phyloP scores from a whole-genome alignment of 1,140 invertebrate species.

The Zaprionus gabonicus region DNA sequence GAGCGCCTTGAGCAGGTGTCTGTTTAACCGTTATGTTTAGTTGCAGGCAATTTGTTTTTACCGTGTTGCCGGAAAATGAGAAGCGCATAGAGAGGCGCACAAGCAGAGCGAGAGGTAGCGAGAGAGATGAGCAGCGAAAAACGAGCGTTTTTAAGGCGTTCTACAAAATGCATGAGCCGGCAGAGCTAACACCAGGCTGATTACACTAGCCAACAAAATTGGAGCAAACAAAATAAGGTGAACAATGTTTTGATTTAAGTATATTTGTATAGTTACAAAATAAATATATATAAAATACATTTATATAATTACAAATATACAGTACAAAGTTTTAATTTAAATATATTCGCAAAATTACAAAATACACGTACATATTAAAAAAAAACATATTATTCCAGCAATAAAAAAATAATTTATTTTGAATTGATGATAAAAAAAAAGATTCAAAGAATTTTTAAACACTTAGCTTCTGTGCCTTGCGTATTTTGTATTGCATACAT shows the following conservation, averaged over 20 bases:
- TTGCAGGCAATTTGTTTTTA: slow-evolving; percentile 80
- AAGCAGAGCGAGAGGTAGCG: not conserved
- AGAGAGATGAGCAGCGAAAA: slow-evolving; percentile 6
- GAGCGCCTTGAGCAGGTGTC: slow-evolving; percentile 77
- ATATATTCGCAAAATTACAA: no score
- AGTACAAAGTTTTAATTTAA: no score
- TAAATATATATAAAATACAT: no score
- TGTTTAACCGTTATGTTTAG: slow-evolving; percentile 82
- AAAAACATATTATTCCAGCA: no score
- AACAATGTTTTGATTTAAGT: not conserved
- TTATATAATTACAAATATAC: not conserved
- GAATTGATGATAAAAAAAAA: not conserved
- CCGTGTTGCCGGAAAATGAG: slow-evolving; percentile 41
- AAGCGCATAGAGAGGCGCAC: not conserved
- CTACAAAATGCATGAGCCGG: slow-evolving; percentile 40
- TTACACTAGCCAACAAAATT: slow-evolving; percentile 23
- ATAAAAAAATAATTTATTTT: not conserved
- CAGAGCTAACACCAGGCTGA: not conserved
- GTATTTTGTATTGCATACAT: no score
- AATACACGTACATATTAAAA: no score
- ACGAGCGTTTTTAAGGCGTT: slow-evolving; percentile 36
- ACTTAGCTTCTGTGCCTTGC: no score
- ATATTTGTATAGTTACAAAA: no score
- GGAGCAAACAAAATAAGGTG: not conserved
- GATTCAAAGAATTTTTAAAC: no score